These are phyloP conservation scores for Peromyscus eremicus DNA, from an alignment of 2,797 vertebrate genomes.

Conservation along the genomic window DNA sequence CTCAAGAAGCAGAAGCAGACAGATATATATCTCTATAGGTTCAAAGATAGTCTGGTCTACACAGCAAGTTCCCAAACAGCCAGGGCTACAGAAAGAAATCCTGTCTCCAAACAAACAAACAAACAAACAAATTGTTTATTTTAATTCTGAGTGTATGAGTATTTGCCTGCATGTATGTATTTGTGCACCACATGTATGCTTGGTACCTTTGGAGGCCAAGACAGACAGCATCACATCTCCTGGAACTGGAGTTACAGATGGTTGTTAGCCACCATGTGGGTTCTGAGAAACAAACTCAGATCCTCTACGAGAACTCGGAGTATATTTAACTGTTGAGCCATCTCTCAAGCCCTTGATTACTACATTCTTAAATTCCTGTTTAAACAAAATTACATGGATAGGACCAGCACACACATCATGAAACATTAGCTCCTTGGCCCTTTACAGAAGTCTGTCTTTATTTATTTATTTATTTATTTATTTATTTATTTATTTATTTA, in stretches of 20 bases:
- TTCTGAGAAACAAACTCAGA: neutral
- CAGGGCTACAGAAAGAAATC: neutral
- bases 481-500: neutral
- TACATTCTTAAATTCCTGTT: neutral
- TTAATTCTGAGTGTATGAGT: neutral
- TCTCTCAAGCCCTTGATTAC: neutral
- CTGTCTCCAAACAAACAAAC: neutral
- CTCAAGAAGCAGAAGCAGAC: neutral
- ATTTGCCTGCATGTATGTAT: neutral
- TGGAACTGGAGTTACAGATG: neutral
- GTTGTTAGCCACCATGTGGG: neutral
- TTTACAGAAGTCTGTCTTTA: neutral
- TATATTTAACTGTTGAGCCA: neutral
- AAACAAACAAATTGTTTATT: neutral
- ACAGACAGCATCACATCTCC: neutral
- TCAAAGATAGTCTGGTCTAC: neutral
- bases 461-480: neutral
- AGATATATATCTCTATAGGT: neutral
- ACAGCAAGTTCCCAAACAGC: neutral
- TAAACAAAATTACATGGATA: neutral
- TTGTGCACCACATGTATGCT: neutral
- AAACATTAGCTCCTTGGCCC: neutral
- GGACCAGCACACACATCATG: neutral
- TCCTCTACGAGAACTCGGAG: neutral
- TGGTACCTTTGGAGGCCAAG: neutral